phyloP scores from a whole-genome alignment of 2,797 vertebrate species.

The Rachycentron canadum region DNA sequence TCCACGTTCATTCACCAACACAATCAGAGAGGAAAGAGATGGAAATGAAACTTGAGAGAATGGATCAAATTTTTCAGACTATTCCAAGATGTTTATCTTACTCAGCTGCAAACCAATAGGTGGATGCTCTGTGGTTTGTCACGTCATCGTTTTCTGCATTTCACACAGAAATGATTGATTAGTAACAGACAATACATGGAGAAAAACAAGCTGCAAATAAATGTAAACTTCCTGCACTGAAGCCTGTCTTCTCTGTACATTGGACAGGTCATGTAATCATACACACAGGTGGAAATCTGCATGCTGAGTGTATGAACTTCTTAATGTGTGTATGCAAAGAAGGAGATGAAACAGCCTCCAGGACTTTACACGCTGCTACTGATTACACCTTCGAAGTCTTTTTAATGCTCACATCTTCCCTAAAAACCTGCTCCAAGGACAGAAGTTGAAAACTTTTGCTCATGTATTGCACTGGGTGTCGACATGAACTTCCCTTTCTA shows the following conservation, averaged over 20 bases:
- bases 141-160: constrained; percentile 35
- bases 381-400: neutral
- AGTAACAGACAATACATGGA: constrained; percentile 22
- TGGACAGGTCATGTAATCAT: neutral
- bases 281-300: neutral
- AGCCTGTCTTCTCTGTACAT: neutral
- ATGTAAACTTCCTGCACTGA: constrained; percentile 1
- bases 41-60: constrained; percentile 54
- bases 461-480: neutral
- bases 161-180: constrained; percentile 23
- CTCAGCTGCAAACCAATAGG: constrained; percentile 48
- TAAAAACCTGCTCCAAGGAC: constrained; percentile 30
- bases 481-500: constrained; percentile 14
- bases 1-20: neutral
- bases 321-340: neutral
- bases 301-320: neutral
- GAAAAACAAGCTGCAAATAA: constrained; percentile 25
- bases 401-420: constrained; percentile 6
- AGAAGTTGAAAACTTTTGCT: constrained; percentile 17
- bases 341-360: constrained; percentile 2
- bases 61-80: constrained; percentile 47
- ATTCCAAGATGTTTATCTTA: constrained; percentile 24
- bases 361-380: neutral
- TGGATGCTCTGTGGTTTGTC: constrained; percentile 35
- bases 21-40: constrained; percentile 16